phyloP scores from a whole-genome alignment of 2,113 vertebrate species.

The Nerophis lumbriciformis region DNA sequence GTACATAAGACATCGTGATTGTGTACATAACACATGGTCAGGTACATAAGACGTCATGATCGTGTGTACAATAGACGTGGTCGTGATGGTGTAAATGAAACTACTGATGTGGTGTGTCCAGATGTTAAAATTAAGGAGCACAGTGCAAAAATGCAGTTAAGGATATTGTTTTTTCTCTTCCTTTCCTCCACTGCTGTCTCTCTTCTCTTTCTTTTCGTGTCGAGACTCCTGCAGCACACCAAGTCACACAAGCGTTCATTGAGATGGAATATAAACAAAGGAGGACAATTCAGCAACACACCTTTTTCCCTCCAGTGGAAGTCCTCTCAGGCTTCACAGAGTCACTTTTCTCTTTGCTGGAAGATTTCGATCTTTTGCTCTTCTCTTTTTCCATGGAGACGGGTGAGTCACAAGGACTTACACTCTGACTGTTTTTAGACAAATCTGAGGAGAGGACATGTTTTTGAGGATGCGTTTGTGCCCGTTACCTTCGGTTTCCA shows the following conservation, averaged over 20 bases:
- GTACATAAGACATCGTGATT: too few species aligned
- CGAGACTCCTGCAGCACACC: slow-evolving; percentile 82
- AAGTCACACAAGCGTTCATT: background rate
- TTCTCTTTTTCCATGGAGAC: slow-evolving; percentile 89
- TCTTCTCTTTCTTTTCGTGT: slow-evolving; percentile 93
- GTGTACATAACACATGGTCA: too few species aligned
- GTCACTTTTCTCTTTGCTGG: slow-evolving; percentile 93
- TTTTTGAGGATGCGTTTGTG: background rate
- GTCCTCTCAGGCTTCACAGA: slow-evolving; percentile 90
- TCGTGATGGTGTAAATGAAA: too few species aligned
- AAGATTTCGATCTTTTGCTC: slow-evolving; percentile 90
- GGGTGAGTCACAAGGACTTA: slow-evolving; percentile 91
- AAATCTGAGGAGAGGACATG: slow-evolving; percentile 67
- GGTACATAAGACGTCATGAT: too few species aligned
- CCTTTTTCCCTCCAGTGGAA: slow-evolving; percentile 93
- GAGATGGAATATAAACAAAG: too few species aligned
- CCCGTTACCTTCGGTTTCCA: too few species aligned
- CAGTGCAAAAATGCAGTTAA: slow-evolving; percentile 52
- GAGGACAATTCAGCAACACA: slow-evolving; percentile 3
- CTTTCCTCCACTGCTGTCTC: slow-evolving; percentile 89
- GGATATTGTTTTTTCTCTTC: slow-evolving; percentile 99
- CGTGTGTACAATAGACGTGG: too few species aligned
- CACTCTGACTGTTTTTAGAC: slow-evolving; percentile 90
- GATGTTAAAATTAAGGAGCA: background rate
- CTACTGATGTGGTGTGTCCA: background rate